Evolutionary conservation across 2,888 invertebrate species (phyloP), one percentile per base, ranked within the genome.

Genomic region (Lycocerus yunnanus): DNA sequence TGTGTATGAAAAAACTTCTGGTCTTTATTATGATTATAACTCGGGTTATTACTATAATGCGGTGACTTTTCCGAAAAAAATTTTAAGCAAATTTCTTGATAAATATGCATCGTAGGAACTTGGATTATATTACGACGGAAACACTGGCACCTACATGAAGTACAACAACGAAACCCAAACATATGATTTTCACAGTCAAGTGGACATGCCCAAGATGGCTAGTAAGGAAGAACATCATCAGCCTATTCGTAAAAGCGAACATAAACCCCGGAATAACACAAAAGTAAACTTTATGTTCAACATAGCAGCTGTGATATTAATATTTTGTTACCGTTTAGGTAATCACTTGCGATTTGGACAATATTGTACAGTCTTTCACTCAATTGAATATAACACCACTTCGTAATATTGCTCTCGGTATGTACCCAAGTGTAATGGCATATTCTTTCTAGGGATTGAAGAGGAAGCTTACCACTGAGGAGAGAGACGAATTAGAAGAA

Each of bases 41-140:
- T 93, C 95, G 79, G 96, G 96, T 77, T 97, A 95, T 88, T 97
- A 97, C 88, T 97, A 96, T 84, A 95, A 96, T 89, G 92, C 95
- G 80, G 96, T 95, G 89, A 89, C 90, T 14, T 15, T 14, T 3
- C 14, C n/a, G n/a, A 58, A 13, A 78, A 69, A 14, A 69, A 58
- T 58, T 20, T 72, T 66, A 79, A 24, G 18, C 15, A 2, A 9
- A 15, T 60, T n/a, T n/a, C 1, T 15, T 69, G 68, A 72, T 74
- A 63, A 66, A 75, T 70, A 74, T 78, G 74, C 78, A 80, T 86
- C 87, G 60, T 83, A 97, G 97, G 94, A 94, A 85, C 91, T 93
- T 82, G 94, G 95, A 1, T 88, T 97, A 21, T 97, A 97, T 85
- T 98, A 97, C 84, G 96, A 97, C 86, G 94, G 95, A 6, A 92